Percentiles rank a stretch among this genome's conserved stretches.
These are phyloP conservation scores for Nipponia nippon DNA, from an alignment of 2,113 vertebrate genomes.

Conservation along the genomic window DNA sequence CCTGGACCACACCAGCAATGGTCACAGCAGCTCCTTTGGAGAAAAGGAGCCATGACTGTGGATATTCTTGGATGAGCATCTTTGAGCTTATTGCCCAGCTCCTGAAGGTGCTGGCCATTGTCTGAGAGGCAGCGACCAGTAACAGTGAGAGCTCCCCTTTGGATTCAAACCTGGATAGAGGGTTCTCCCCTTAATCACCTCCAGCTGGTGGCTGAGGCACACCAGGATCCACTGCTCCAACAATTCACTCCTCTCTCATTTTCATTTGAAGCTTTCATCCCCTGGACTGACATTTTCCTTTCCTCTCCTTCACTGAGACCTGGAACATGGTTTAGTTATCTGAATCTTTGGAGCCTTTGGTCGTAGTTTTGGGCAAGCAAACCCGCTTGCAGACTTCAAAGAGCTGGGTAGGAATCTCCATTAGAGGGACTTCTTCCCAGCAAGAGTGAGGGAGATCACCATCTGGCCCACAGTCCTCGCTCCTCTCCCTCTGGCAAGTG, in stretches of 20 bases:
- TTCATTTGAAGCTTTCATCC: neutral
- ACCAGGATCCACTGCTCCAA: neutral
- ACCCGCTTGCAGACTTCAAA: neutral
- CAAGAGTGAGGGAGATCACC: neutral
- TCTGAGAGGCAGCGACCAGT: neutral
- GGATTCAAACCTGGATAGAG: neutral
- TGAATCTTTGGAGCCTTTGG: neutral
- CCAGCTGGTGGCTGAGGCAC: neutral
- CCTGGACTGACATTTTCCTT: neutral
- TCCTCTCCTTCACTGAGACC: neutral
- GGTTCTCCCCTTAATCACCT: neutral
- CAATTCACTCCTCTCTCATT: neutral
- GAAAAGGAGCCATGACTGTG: neutral
- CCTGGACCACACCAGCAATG: neutral
- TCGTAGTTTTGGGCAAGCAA: neutral
- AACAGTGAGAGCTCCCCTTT: neutral
- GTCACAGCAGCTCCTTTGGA: neutral
- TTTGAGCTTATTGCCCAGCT: neutral
- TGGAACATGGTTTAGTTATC: neutral
- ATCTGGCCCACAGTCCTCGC: rapidly evolving
- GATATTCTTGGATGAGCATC: neutral
- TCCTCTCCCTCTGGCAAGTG: neutral
- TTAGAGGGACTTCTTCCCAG: neutral
- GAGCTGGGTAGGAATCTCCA: neutral
- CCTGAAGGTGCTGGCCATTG: neutral